Evolutionary conservation across 2,888 invertebrate genomes (phyloP), one percentile per base, ranked within the genome.

Genomic region (Fabriciana adippe): DNA sequence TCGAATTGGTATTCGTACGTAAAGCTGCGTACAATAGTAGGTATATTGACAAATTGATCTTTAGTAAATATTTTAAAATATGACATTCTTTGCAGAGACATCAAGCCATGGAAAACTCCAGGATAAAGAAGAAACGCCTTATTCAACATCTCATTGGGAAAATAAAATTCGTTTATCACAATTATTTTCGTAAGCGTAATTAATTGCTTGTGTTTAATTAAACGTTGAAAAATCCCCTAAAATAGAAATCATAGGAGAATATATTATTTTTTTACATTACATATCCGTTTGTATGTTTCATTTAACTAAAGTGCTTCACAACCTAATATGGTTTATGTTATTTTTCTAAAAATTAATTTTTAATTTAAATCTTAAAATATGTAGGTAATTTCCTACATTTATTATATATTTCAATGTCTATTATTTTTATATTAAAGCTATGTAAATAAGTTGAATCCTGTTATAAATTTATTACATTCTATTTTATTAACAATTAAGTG

Each of bases 381-480:
- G 55, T 55, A 66, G 35, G 35, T 41, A 41, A 2, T 8, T 41
- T 41, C 66, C 31, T 54, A 60, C 55, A 31, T 47, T 66, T 41
- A 35, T 35, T 66, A 45, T 41, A 61, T 41, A 51, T n/a, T 51
- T 50, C 35, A 41, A 41, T 35, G 35, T 35, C 48, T 55, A 61
- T 61, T 60, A 61, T 61, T 48, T 60, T 66, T 73, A 68, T 75
- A 67, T 72, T 50, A 75, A 80, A 74, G 77, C 85, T 85, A 83
- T 92, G 90, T 91, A 92, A 88, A 92, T 91, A 91, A 90, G 89
- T 90, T 91, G 82, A 82, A 89, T 86, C 90, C 89, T 91, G 91
- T 92, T 91, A 41, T 41, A 91, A 90, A 90, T 83, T 88, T 90
- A 89, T 88, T 86, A 91, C 92, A 92, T 91, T 92, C 92, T 92